Percentiles rank a stretch among this genome's conserved stretches.
phyloP scores from a whole-genome alignment of 1,140 invertebrate species.

The Scaptomyza hsui region DNA sequence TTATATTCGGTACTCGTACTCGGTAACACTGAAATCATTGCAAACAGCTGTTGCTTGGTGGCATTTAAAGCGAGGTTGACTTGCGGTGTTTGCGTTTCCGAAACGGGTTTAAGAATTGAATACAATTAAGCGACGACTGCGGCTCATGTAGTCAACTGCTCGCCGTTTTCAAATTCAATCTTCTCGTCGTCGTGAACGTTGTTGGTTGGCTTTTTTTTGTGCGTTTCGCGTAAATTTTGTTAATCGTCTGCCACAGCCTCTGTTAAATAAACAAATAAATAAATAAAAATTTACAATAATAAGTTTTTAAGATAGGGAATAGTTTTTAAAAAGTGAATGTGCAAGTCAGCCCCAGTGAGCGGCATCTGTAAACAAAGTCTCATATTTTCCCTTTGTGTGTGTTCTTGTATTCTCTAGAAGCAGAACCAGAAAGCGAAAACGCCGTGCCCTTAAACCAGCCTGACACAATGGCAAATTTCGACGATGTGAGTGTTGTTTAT shows the following conservation, averaged over 20 bases:
- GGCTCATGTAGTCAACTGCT: constrained; percentile 30
- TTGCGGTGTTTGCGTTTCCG: constrained; percentile 37
- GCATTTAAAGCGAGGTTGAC: constrained; percentile 32
- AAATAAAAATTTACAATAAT: constrained; percentile 6
- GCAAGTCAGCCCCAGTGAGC: constrained; percentile 22
- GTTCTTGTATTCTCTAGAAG: constrained; percentile 64
- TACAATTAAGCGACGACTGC: constrained; percentile 32
- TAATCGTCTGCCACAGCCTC: constrained; percentile 19
- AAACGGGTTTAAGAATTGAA: constrained; percentile 55
- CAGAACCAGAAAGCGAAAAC: constrained; percentile 69
- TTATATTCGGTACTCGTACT: constrained; percentile 6
- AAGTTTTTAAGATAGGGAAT: constrained; percentile 8
- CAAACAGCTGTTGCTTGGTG: constrained; percentile 36
- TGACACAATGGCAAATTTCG: constrained; percentile 81
- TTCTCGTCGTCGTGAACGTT: constrained; percentile 41
- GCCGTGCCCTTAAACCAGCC: constrained; percentile 38
- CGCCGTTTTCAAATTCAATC: constrained; percentile 49
- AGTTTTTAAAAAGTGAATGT: constrained; percentile 38
- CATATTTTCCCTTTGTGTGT: constrained; percentile 36
- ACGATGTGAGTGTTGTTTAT: constrained; percentile 77
- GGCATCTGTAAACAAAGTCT: constrained; percentile 40
- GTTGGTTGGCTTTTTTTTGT: constrained; percentile 32
- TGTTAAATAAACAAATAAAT: background rate
- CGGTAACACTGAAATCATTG: constrained; percentile 4
- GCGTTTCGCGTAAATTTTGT: constrained; percentile 20